These are phyloP conservation scores for Rhagologus leucostigma DNA, from an alignment of 2,113 vertebrate species.

Conservation along the genomic window DNA sequence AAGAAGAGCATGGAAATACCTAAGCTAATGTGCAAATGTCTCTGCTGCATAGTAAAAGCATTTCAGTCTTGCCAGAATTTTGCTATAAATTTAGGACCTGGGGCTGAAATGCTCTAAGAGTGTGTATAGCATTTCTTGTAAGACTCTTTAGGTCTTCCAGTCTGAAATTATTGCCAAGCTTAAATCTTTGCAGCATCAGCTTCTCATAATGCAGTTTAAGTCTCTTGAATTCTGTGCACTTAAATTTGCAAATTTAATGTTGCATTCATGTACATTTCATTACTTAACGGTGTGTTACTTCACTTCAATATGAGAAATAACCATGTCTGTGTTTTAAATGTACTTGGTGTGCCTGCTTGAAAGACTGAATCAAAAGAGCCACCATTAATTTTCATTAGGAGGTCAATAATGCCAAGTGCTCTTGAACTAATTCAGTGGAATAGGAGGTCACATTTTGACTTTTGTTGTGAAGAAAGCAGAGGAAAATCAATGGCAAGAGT, in stretches of 20 bases:
- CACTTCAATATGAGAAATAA: not conserved
- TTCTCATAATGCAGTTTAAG: not conserved
- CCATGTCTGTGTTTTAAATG: not conserved
- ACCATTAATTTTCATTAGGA: constrained; percentile 65
- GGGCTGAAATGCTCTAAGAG: not conserved
- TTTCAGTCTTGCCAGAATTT: not conserved
- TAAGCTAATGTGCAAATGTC: not conserved
- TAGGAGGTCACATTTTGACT: constrained; percentile 48
- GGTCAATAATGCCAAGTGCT: constrained; percentile 58
- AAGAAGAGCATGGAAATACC: not conserved
- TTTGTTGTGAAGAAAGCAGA: constrained; percentile 60
- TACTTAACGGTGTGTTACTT: constrained; percentile 1
- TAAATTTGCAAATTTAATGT: constrained; percentile 4
- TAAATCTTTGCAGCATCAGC: not conserved
- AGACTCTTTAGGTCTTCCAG: not conserved
- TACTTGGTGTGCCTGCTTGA: not conserved
- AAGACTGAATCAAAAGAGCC: constrained; percentile 21
- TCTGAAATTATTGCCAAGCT: not conserved
- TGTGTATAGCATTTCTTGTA: not conserved
- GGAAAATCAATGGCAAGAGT: constrained; percentile 61
- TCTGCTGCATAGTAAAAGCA: not conserved
- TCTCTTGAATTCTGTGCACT: not conserved
- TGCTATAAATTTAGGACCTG: not conserved
- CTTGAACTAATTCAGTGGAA: constrained; percentile 55
- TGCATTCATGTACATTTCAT: not conserved